Percentiles rank a stretch among this genome's conserved stretches.
Evolutionary conservation across 2,797 vertebrate genomes (phyloP).

Genomic region (Lophotriccus pileatus): DNA sequence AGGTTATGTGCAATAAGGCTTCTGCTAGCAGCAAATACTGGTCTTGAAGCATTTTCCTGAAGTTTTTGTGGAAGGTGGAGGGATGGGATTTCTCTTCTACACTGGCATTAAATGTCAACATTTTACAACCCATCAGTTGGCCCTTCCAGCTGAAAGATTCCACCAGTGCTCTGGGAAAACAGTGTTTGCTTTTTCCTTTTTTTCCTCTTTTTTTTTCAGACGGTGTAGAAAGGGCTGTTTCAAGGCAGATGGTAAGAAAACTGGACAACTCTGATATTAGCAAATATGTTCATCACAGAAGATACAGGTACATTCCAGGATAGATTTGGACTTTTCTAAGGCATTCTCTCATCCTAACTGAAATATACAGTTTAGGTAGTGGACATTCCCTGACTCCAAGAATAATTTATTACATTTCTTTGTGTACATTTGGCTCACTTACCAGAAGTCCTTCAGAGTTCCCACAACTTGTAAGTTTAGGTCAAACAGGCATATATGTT

Average conservation of each 20-base stretch:
- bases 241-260: neutral
- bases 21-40: neutral
- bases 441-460: neutral
- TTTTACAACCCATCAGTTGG: neutral
- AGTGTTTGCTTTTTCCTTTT: neutral
- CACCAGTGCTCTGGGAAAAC: neutral
- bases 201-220: neutral
- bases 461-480: neutral
- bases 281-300: neutral
- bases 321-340: neutral
- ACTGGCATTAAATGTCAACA: neutral
- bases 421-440: neutral
- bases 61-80: slow-evolving; percentile 1
- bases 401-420: neutral
- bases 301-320: neutral
- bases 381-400: neutral
- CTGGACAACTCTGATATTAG: neutral
- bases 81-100: neutral
- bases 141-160: neutral
- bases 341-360: neutral
- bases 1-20: neutral
- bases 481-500: neutral
- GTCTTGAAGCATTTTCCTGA: neutral
- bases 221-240: neutral
- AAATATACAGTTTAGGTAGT: neutral